A percentile compares a stretch with the other conserved stretches of the same genome.
phyloP scores from a whole-genome alignment of 2,797 vertebrate species.

The Danio choprae region DNA sequence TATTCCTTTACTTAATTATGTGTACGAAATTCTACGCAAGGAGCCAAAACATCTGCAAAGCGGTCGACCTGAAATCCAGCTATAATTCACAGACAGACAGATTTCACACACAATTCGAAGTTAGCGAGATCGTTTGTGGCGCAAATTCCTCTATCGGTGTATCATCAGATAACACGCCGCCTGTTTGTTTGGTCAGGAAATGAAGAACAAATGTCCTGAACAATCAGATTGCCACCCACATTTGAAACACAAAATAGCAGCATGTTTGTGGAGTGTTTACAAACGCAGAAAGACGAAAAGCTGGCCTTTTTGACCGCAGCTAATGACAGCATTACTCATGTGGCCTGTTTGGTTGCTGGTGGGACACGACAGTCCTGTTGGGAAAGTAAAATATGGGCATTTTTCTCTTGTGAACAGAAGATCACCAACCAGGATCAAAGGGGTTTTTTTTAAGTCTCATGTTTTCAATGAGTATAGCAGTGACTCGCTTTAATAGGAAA shows the following conservation, averaged over 20 bases:
- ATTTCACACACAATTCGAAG: slow-evolving; percentile 38
- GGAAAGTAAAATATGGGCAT: slow-evolving; percentile 47
- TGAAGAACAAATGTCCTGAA: slow-evolving; percentile 44
- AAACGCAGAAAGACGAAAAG: slow-evolving; percentile 23
- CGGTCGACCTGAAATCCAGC: slow-evolving; percentile 58
- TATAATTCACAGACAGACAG: slow-evolving; percentile 18
- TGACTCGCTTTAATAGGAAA: slow-evolving; percentile 71
- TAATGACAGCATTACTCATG: slow-evolving; percentile 66
- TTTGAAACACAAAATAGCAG: slow-evolving; percentile 58
- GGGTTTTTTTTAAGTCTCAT: slow-evolving; percentile 49
- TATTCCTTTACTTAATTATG: slow-evolving; percentile 63
- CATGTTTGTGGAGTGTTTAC: slow-evolving; percentile 44
- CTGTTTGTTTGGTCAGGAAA: slow-evolving; percentile 47
- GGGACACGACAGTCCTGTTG: slow-evolving; percentile 42
- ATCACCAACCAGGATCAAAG: slow-evolving; percentile 77
- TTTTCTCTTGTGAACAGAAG: slow-evolving; percentile 55
- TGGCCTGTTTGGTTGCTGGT: slow-evolving; percentile 63
- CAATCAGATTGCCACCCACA: slow-evolving; percentile 66
- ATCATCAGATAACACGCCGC: slow-evolving; percentile 24
- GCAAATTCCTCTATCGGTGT: slow-evolving; percentile 25
- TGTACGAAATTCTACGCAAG: slow-evolving; percentile 34
- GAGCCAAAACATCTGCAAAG: slow-evolving; percentile 69
- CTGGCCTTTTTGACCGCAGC: slow-evolving; percentile 61
- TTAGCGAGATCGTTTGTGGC: slow-evolving; percentile 24
- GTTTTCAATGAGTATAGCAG: slow-evolving; percentile 68